Evolutionary conservation across 2,113 vertebrate species (phyloP).

Genomic region (Melozone crissalis): DNA sequence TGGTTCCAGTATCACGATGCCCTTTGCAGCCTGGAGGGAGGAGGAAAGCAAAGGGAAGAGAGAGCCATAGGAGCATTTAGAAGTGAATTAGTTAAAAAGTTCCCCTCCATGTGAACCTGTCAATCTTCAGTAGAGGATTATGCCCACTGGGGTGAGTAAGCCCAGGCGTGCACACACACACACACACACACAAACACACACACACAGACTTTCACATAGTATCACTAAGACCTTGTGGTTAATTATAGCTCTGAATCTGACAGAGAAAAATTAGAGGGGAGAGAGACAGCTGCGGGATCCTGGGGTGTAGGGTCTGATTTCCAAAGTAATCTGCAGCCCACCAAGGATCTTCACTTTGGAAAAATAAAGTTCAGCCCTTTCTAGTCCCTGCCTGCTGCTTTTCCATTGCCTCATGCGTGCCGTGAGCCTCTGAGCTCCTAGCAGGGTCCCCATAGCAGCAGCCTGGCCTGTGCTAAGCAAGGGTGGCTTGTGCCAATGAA

Average conservation of each 20-base stretch:
- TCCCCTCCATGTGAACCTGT: constrained; percentile 78
- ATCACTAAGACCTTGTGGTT: constrained; percentile 83
- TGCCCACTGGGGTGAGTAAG: constrained; percentile 76
- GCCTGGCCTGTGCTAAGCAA: constrained; percentile 19
- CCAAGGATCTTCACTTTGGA: constrained; percentile 62
- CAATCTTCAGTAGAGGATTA: constrained; percentile 73
- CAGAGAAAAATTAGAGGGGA: constrained; percentile 92
- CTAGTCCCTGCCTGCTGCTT: constrained; percentile 56
- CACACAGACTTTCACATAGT: constrained; percentile 67
- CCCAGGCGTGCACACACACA: neutral
- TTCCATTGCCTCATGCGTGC: constrained; percentile 70
- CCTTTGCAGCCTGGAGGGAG: neutral
- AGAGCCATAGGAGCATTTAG: neutral
- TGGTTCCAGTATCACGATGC: rapidly evolving
- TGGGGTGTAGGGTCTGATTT: constrained; percentile 75
- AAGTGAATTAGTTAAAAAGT: constrained; percentile 64
- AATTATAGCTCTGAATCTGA: constrained; percentile 90
- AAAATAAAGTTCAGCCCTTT: constrained; percentile 67
- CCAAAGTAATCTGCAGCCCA: constrained; percentile 75
- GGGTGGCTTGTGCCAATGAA: constrained; percentile 25
- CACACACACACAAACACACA: neutral
- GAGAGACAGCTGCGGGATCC: constrained; percentile 84
- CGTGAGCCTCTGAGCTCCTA: constrained; percentile 1
- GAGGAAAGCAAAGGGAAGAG: neutral
- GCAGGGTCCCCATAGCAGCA: constrained; percentile 3